phyloP scores from a whole-genome alignment of 2,113 vertebrate species.

The Oophaga pumilio region DNA sequence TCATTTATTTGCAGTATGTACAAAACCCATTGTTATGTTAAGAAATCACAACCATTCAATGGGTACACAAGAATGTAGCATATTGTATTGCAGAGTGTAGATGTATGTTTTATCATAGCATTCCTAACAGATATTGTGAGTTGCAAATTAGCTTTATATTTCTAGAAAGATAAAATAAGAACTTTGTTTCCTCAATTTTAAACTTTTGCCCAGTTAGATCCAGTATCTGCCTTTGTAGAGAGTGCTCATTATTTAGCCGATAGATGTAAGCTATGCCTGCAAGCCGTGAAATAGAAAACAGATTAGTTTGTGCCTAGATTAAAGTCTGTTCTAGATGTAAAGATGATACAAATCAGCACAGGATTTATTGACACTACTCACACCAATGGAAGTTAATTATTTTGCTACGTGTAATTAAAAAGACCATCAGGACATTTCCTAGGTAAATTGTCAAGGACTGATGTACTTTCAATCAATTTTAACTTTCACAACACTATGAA shows the following conservation, averaged over 20 bases:
- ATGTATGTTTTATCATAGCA: neutral
- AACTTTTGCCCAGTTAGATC: neutral
- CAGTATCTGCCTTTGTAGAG: neutral
- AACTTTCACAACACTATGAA: neutral
- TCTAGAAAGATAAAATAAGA: neutral
- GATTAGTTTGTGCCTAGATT: neutral
- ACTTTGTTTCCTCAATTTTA: neutral
- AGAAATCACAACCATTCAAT: no score
- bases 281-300: neutral
- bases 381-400: constrained; percentile 18
- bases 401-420: constrained; percentile 17
- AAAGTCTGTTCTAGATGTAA: neutral
- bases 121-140: neutral
- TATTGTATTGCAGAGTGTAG: neutral
- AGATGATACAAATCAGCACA: constrained; percentile 6
- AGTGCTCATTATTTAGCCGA: neutral
- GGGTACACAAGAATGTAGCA: no score
- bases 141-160: neutral
- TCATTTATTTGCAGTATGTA: no score
- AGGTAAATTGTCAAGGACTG: neutral
- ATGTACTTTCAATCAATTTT: neutral
- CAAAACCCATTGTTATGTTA: no score
- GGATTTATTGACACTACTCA: constrained; percentile 17
- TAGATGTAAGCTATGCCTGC: neutral
- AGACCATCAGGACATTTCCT: neutral